Evolutionary conservation across 1,140 invertebrate species (phyloP).

Genomic region (Tyrophagus putrescentiae): DNA sequence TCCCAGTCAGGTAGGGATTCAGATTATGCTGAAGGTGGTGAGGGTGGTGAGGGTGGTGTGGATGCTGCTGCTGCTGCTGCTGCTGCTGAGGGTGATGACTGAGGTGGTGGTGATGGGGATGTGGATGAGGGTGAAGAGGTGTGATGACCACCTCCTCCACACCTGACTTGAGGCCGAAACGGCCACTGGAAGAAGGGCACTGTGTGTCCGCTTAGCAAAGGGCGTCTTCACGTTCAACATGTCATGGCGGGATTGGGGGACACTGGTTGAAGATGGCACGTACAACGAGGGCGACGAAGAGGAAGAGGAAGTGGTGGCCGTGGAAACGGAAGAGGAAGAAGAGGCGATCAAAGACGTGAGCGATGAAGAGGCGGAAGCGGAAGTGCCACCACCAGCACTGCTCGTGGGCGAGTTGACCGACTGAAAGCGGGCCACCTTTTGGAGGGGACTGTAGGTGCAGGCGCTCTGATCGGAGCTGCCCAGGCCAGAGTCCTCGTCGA

Average conservation of each 20-base stretch:
- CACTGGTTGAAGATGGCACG: not conserved
- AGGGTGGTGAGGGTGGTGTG: not conserved
- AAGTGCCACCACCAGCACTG: too few species aligned
- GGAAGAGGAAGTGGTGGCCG: not conserved
- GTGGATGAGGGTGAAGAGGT: not conserved
- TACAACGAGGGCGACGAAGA: not conserved
- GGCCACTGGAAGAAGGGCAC: not conserved
- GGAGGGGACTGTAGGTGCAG: not conserved
- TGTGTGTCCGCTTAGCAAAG: not conserved
- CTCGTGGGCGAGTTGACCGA: too few species aligned
- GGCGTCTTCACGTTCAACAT: not conserved
- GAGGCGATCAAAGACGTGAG: too few species aligned
- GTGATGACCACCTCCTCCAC: not conserved
- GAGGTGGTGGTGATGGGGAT: constrained; percentile 2
- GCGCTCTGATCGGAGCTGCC: not conserved
- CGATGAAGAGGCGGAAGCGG: too few species aligned
- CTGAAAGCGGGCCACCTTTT: not conserved
- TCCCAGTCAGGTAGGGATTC: not conserved
- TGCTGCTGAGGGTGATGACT: not conserved
- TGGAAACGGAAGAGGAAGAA: not conserved
- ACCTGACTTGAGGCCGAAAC: not conserved
- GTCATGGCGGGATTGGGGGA: not conserved
- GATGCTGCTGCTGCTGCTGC: not conserved
- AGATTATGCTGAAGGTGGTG: not conserved
- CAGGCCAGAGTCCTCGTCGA: not conserved